phyloP scores from a whole-genome alignment of 2,888 invertebrate species.

The Griposia aprilina region DNA sequence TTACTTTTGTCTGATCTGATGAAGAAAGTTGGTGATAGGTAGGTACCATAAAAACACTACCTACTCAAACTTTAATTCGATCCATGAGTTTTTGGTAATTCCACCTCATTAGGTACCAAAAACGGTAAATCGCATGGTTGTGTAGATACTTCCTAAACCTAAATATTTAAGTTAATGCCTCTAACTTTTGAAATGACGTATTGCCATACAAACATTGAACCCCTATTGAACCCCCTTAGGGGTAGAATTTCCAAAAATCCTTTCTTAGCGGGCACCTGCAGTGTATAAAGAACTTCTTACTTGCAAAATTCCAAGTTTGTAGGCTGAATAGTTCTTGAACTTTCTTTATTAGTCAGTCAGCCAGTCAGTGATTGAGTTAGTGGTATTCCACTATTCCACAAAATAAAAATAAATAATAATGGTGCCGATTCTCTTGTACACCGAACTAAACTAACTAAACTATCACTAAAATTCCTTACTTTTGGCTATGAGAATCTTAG shows the following conservation, averaged over 20 bases:
- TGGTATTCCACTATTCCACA: no score
- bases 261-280: not conserved
- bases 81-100: no score
- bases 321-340: not conserved
- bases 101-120: no score
- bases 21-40: no score
- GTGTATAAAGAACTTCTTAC: not conserved
- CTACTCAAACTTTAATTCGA: no score
- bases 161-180: not conserved
- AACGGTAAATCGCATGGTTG: not conserved
- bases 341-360: not conserved
- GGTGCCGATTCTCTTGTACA: no score
- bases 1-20: no score
- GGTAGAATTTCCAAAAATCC: not conserved
- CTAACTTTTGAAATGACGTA: not conserved
- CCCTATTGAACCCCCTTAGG: not conserved
- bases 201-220: not conserved
- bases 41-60: no score
- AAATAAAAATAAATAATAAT: no score
- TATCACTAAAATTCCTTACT: no score
- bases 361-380: not conserved
- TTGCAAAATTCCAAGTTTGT: not conserved
- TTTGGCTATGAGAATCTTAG: no score
- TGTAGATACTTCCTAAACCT: not conserved
- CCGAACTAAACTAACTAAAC: no score